Evolutionary conservation across 2,113 vertebrate species (phyloP), one percentile per base, ranked within the genome.

Genomic region (Polypterus senegalus): DNA sequence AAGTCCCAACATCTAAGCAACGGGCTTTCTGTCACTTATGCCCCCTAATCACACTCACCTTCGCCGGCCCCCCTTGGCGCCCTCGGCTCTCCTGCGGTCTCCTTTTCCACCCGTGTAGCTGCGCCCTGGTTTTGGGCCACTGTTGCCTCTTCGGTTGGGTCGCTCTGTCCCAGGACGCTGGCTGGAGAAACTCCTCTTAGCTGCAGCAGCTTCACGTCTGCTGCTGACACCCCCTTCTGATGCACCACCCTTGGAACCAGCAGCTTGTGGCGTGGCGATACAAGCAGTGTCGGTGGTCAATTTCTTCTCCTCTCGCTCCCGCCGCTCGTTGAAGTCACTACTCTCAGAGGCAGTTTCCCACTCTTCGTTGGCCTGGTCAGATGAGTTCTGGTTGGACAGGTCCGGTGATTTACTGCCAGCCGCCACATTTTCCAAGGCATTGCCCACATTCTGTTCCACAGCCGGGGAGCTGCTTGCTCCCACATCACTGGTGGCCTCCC

Each of bases 271-370:
- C 27, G 27, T 27, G 11, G 69, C 77, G 43, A 80, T 72, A 46
- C 83, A 83, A n/a, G 82, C 70, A 3, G 77, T 82, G 64, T 82
- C 74, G 58, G 88, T 84, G 2, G 83, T 85, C 48, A 84, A 85
- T 72, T 92, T 94, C 68, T 89, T 89, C 67, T 97, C 96, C 66
- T 97, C 95, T 58, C 96, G 88, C 63, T 99, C 96, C 51, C 96
- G 78, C 56, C 95, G 85, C 71, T 99, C 96, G 44, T 97, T 98
- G 79, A 99, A 99, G 78, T 99, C 96, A 0, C 96, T 99, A 74
- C 96, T 99, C 79, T 99, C 97, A 0, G 97, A 99, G 45, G 97
- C 97, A 0, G 97, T 98, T 74, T 99, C 97, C 97, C 97, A 99
- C 63, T 99, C 97, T 68, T 99, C 97, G 5, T 99, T 99, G 57